Base-by-base conservation (phyloP, 2,113 vertebrate genomes). In the Ptychochromis oligacanthus region DNA sequence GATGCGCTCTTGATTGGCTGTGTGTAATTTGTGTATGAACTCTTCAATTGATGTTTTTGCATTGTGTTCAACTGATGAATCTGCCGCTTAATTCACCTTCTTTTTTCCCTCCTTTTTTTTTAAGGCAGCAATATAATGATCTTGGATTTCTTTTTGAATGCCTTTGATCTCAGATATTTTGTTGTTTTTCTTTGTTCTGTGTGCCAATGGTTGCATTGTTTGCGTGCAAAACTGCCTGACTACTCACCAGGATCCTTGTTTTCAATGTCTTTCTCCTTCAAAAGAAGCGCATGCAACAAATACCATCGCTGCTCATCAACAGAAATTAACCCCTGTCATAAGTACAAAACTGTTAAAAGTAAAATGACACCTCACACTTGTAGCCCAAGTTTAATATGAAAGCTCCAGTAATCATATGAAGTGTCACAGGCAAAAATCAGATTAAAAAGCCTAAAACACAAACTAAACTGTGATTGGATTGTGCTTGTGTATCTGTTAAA, bases 1-100 rank as follows among this genome's bases (percentile, higher is more conserved):
- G 88, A 93, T 91, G 92, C 87, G 90, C 92, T 93, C 91, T 91
- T 91, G 92, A 94, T 85, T 96, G 95, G 95, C 95, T 92, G 94
- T 80, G 90, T 93, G 92, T 95, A 92, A 93, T 94, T 92, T 95
- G 86, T 93, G 93, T 94, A 91, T 92, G 88, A 94, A 90, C 85
- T 95, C 88, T 93, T 92, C 36, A 26, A 91, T 88, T 93, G 90
- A 88, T 92, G 89, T 93, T 89, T 89, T 94, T 94, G 95, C 89
- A 93, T 95, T 93, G 89, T 94, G 93, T 95, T 91, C 67, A 91
- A 95, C 82, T 90, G 89, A 95, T 87, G 83, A 91, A 86, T 89
- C 82, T 93, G 88, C 92, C 13, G 93, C 93, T 95, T 93, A 93
- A 92, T 93, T 95, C 93, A 93, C 91, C 89, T 89, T 95, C 87